Base-by-base conservation (phyloP, 2,113 vertebrate species). In the Corvus hawaiiensis region DNA sequence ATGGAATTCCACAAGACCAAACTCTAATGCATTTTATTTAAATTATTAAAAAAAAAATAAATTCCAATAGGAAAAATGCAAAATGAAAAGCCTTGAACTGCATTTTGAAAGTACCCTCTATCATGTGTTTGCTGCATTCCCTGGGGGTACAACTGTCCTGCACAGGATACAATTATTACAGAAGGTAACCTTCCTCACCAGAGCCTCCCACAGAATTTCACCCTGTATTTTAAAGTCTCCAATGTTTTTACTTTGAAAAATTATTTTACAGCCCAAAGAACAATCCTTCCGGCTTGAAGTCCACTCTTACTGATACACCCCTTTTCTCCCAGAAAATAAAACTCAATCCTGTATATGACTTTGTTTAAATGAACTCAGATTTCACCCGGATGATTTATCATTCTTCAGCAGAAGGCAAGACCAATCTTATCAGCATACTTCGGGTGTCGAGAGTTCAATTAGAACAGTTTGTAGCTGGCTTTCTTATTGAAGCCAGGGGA, bases 321-420 rank as follows among this genome's bases (percentile, higher is more conserved):
- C 16, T 66, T 85, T 86, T 76, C 28, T 56, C 43, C 22, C 61
- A 77, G 39, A 87, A 87, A 94, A 89, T 13, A 67, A 77, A 89
- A 54, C 41, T 39, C 59, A 75, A 11, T 64, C 64, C 56, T 66
- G 27, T 44, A n/a, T 16, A n/a, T 39, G 54, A 85, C 82, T 95
- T 59, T 43, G 37, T 69, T 90, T 83, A 85, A 93, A 89, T 28
- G 19, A 91, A 90, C 58, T 39, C 66, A 84, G 51, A 92, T 86
- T 95, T 86, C 58, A 87, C 44, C 41, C 1, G 4, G 77, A 77
- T 81, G 81, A 96, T 96, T 96, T 95, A 96, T 96, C 88, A 82
- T 32, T 62, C 72, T 66, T 67, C 75, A 92, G 83, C 55, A 93
- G 84, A 80, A 92, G 88, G 62, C 73, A 79, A 35, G 75, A 74